Conservation (phyloP, 2,113 vertebrate genomes). For the Eidolon helvum region DNA sequence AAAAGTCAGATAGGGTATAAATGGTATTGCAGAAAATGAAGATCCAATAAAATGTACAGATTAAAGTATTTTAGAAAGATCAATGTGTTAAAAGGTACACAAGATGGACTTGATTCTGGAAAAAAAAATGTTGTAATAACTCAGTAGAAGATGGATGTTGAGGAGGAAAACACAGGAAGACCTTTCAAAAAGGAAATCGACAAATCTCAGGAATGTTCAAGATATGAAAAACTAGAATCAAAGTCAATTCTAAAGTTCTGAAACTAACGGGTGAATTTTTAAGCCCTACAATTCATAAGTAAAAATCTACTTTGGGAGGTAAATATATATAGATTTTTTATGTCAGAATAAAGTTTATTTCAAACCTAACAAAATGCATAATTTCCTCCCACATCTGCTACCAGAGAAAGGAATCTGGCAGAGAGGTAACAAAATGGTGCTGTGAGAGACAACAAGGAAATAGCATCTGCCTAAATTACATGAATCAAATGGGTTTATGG, state of each 20-base stretch:
- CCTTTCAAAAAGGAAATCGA: background rate
- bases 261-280: background rate
- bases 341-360: background rate
- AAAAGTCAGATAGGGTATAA: background rate
- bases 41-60: background rate
- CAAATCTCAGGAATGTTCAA: background rate
- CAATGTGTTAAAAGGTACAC: background rate
- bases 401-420: background rate
- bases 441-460: background rate
- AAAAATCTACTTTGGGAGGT: slow-evolving; percentile 6
- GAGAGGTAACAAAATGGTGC: background rate
- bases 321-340: background rate
- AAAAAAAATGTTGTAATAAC: background rate
- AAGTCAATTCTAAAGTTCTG: background rate
- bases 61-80: background rate
- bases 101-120: background rate
- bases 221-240: background rate
- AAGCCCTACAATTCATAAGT: background rate
- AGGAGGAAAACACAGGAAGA: background rate
- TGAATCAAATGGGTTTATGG: background rate
- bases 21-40: background rate
- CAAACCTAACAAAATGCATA: background rate
- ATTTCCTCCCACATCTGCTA: background rate
- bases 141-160: background rate
- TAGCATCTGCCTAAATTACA: background rate